Conservation (phyloP, 1,140 invertebrate genomes). For the Laodelphax striatellus region DNA sequence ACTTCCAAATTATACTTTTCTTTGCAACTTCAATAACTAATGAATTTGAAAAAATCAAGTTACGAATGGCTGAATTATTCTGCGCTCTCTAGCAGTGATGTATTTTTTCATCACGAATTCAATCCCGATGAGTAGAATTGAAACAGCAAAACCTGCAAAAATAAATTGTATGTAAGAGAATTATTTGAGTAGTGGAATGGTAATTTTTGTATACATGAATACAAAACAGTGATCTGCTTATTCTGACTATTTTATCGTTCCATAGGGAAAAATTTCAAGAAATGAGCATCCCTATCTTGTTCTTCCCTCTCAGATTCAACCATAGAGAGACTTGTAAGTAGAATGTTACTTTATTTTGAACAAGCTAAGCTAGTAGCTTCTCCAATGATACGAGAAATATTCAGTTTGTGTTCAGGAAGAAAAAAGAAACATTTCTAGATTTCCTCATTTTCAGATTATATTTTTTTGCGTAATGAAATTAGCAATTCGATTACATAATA, state of each 20-base stretch:
- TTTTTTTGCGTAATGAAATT: too few species aligned
- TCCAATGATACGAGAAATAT: too few species aligned
- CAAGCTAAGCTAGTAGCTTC: too few species aligned
- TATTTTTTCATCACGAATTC: conserved; percentile 42
- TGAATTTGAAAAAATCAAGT: conserved; percentile 24
- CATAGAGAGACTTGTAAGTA: too few species aligned
- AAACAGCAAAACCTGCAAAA: conserved; percentile 41
- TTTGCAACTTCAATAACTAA: too few species aligned
- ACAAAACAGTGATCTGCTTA: background rate
- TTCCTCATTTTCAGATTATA: too few species aligned
- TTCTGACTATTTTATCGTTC: background rate
- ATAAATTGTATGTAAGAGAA: background rate
- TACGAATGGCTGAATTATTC: conserved; percentile 46
- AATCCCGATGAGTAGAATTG: conserved; percentile 35
- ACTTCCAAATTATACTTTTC: too few species aligned
- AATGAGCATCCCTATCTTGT: conserved; percentile 1
- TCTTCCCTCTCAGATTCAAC: too few species aligned
- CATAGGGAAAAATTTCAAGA: conserved; percentile 3
- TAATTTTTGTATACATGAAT: conserved; percentile 4
- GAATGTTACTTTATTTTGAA: too few species aligned
- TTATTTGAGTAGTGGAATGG: conserved; percentile 6
- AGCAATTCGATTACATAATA: too few species aligned
- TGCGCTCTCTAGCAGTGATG: conserved; percentile 34
- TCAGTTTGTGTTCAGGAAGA: too few species aligned
- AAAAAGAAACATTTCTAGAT: too few species aligned